These are phyloP conservation scores for Metellina segmentata DNA, from an alignment of 2,888 invertebrate species.

Conservation along the genomic window DNA sequence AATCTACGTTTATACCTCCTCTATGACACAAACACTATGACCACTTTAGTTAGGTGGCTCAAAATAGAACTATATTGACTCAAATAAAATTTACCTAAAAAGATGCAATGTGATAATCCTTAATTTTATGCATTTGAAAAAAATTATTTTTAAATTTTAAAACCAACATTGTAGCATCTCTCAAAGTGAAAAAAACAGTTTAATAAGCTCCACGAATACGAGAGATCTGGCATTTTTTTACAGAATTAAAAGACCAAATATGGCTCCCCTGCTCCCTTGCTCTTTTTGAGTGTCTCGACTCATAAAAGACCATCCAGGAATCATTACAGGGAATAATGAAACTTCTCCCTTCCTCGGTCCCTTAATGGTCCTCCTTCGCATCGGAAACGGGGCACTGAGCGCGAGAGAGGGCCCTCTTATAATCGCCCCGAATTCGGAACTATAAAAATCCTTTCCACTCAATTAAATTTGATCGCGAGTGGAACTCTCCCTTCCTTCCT, in stretches of 20 bases:
- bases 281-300: constrained; percentile 4
- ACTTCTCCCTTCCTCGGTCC: constrained; percentile 41
- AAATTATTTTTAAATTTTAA: too few relatives aligned
- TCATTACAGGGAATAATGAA: constrained; percentile 71
- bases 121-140: too few relatives aligned
- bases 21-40: too few relatives aligned
- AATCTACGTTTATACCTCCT: too few relatives aligned
- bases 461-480: constrained; percentile 70
- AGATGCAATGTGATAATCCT: too few relatives aligned
- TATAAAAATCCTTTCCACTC: constrained; percentile 76
- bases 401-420: constrained; percentile 41
- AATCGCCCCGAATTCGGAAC: constrained; percentile 63
- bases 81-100: too few relatives aligned
- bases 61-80: too few relatives aligned
- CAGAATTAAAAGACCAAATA: constrained; percentile 18
- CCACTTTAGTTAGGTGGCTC: too few relatives aligned
- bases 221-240: too few relatives aligned
- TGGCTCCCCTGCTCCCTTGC: constrained; percentile 5
- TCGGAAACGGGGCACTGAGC: constrained; percentile 48
- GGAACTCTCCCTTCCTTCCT: not conserved
- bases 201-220: too few relatives aligned
- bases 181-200: too few relatives aligned
- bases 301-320: constrained; percentile 67
- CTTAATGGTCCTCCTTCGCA: constrained; percentile 55
- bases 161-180: too few relatives aligned